Evolutionary conservation across 1,140 invertebrate species (phyloP), one percentile per base, ranked within the genome.

Genomic region (Drosophila tani): DNA sequence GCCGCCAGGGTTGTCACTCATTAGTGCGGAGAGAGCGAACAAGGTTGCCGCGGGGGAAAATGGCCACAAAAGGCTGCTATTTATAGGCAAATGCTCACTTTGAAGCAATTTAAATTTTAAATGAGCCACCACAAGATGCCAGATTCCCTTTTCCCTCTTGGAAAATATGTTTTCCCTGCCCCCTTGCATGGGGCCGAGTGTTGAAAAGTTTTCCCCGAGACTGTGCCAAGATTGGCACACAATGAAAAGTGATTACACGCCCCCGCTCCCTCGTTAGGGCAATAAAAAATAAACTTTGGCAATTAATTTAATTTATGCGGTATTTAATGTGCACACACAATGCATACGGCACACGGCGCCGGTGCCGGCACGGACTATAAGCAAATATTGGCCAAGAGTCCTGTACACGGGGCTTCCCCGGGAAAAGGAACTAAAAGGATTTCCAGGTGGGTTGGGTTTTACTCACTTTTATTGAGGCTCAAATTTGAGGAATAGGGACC

Each of bases 241-340:
- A 62, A 77, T 71, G 79, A 78, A 82, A 77, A 83, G 66, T 83
- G 86, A 87, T 87, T 83, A 77, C 83, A 77, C 60, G 62, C 56
- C 73, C 47, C 19, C 21, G 1, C 27, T 7, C 8, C 27, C 56
- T 76, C 41, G 56, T 56, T 49, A 35, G 43, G 49, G 71, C 58
- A 78, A 81, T 74, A 70, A 87, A 82, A 83, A 87, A 59, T 87
- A 69, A 88, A 87, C 84, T 88, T 88, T 88, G 38, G 64, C 84
- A 87, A 88, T 87, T 87, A 83, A 87, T 88, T 87, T 83, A 80
- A 87, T 88, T 88, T 79, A 80, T 76, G 71, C 73, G 62, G 55
- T 67, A 80, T 83, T 83, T 70, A 69, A 80, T 70, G 67, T 55
- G 51, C 57, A 63, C 64, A 62, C 51, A 71, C 56, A 63, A 49